Evolutionary conservation across 2,888 invertebrate species (phyloP).

Genomic region (Erebia ligea): DNA sequence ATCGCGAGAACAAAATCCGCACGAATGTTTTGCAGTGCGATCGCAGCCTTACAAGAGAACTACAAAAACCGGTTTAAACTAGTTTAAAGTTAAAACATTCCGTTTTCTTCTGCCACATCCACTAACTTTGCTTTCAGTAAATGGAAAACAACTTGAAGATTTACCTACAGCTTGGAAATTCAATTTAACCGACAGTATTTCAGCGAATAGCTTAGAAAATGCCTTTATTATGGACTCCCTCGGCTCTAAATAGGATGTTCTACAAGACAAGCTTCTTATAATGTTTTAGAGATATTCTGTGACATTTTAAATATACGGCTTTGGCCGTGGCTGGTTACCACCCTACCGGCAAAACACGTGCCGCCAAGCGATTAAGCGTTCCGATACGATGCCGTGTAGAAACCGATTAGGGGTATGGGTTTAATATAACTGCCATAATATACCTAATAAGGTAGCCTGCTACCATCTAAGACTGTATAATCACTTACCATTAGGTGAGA

Average conservation of each 20-base stretch:
- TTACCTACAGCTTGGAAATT: constrained; percentile 36
- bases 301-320: neutral
- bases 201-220: constrained; percentile 25
- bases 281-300: neutral
- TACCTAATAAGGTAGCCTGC: too few species aligned
- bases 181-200: constrained; percentile 31
- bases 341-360: too few species aligned
- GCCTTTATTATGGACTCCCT: constrained; percentile 26
- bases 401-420: too few species aligned
- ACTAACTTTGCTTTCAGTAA: constrained; percentile 42
- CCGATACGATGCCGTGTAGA: too few species aligned
- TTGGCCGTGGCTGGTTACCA: too few species aligned
- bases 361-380: too few species aligned
- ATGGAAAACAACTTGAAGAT: constrained; percentile 43
- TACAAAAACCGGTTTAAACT: constrained; percentile 1
- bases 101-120: constrained; percentile 14
- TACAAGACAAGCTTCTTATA: neutral
- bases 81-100: constrained; percentile 18
- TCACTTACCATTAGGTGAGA: too few species aligned
- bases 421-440: too few species aligned
- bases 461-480: too few species aligned
- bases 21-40: too few species aligned
- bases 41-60: neutral
- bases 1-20: too few species aligned
- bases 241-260: constrained; percentile 19